Evolutionary conservation across 2,888 invertebrate species (phyloP).

Genomic region (Craniophora ligustri): DNA sequence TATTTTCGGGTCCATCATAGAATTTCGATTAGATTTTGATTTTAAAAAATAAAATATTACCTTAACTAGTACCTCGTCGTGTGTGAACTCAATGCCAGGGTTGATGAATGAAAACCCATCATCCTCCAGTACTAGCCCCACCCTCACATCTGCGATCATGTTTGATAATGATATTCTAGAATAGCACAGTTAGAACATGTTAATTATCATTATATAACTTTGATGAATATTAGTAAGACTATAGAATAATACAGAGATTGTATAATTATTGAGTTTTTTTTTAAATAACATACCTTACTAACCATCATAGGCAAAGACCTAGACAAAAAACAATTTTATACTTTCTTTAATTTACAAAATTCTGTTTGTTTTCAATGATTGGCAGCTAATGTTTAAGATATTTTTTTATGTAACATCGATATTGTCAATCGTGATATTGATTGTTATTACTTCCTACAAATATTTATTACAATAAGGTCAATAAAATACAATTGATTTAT

Average conservation of each 20-base stretch:
- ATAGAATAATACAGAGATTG: too few relatives aligned
- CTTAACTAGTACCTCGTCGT: slow-evolving; percentile 87
- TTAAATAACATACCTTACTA: slow-evolving; percentile 37
- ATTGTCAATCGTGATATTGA: too few relatives aligned
- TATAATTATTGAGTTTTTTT: too few relatives aligned
- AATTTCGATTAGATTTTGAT: background rate
- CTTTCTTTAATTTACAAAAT: too few relatives aligned
- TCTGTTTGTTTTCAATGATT: too few relatives aligned
- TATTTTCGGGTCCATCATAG: too few relatives aligned
- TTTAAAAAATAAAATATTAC: slow-evolving; percentile 69
- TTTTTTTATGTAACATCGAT: too few relatives aligned
- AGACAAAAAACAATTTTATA: slow-evolving; percentile 16
- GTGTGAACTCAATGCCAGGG: slow-evolving; percentile 86
- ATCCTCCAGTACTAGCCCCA: slow-evolving; percentile 87
- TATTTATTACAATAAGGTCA: too few relatives aligned
- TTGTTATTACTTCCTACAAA: too few relatives aligned
- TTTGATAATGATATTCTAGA: slow-evolving; percentile 86
- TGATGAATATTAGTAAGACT: too few relatives aligned
- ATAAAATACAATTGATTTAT: too few relatives aligned
- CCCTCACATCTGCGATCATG: slow-evolving; percentile 86
- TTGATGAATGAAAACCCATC: slow-evolving; percentile 88
- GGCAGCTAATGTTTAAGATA: too few relatives aligned
- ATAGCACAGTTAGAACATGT: slow-evolving; percentile 10
- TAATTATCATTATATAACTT: background rate
- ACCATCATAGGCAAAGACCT: slow-evolving; percentile 54